phyloP scores from a whole-genome alignment of 2,797 vertebrate species.

The Aphelocoma californica region DNA sequence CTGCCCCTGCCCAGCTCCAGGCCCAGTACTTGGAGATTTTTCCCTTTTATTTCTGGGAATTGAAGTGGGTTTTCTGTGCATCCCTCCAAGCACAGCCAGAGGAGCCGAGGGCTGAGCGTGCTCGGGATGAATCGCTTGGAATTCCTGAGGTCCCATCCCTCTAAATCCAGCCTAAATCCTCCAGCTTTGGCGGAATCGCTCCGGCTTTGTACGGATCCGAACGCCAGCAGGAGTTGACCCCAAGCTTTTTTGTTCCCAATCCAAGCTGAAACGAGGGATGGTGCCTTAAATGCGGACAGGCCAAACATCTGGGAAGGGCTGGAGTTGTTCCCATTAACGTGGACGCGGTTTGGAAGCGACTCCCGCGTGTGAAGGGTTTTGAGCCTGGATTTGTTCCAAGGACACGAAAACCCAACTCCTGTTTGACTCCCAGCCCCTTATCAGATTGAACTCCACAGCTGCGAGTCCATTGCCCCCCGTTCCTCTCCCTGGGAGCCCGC shows the following conservation, averaged over 20 bases:
- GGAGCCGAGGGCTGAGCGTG: not conserved
- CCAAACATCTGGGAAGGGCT: constrained; percentile 32
- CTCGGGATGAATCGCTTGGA: not conserved
- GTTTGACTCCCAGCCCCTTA: not conserved
- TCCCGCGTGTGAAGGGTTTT: not conserved
- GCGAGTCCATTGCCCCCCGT: fast-evolving
- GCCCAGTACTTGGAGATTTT: fast-evolving
- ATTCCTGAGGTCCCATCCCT: not conserved
- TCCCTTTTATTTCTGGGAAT: not conserved
- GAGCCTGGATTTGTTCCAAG: not conserved
- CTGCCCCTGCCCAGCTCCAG: not conserved
- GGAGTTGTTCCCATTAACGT: not conserved
- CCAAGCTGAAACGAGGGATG: not conserved
- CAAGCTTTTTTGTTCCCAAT: not conserved
- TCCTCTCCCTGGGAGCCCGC: not conserved
- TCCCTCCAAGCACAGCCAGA: not conserved
- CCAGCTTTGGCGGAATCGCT: not conserved
- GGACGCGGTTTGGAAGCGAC: not conserved
- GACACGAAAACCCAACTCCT: constrained; percentile 34
- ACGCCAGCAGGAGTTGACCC: not conserved
- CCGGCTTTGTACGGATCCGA: not conserved
- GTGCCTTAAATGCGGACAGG: not conserved
- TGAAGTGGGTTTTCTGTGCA: not conserved
- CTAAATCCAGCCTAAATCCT: not conserved
- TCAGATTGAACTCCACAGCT: not conserved